Evolutionary conservation across 2,797 vertebrate species (phyloP).

Genomic region (Tarsius wallacei): DNA sequence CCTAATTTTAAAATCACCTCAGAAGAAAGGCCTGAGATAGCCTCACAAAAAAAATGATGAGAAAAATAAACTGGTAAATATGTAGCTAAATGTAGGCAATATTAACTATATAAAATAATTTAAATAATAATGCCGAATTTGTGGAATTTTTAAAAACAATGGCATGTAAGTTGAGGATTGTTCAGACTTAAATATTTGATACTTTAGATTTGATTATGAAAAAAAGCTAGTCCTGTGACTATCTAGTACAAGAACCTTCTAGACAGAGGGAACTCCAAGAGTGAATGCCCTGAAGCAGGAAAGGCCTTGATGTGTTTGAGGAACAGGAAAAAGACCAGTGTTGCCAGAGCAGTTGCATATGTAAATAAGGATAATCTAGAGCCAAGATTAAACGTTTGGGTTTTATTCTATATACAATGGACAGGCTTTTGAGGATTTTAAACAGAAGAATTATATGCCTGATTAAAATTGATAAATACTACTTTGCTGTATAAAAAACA

Average conservation of each 20-base stretch:
- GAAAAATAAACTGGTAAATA: conserved; percentile 35
- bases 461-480: not conserved
- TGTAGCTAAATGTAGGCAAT: not conserved
- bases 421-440: not conserved
- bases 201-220: conserved; percentile 9
- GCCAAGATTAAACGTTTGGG: not conserved
- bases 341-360: not conserved
- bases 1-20: not conserved
- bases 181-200: conserved; percentile 4
- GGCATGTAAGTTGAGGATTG: not conserved
- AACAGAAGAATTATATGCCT: not conserved
- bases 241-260: not conserved
- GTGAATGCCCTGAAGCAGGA: conserved; percentile 4
- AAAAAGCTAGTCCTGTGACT: not conserved
- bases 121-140: not conserved
- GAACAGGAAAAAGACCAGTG: not conserved
- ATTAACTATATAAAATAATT: not conserved
- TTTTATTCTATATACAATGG: not conserved
- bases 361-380: not conserved
- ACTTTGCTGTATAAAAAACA: not conserved
- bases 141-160: not conserved
- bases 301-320: conserved; percentile 23
- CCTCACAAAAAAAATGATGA: not conserved
- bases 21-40: not conserved
- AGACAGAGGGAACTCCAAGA: not conserved